phyloP scores from a whole-genome alignment of 2,888 invertebrate genomes.

The Pachliopta kotzebuea region DNA sequence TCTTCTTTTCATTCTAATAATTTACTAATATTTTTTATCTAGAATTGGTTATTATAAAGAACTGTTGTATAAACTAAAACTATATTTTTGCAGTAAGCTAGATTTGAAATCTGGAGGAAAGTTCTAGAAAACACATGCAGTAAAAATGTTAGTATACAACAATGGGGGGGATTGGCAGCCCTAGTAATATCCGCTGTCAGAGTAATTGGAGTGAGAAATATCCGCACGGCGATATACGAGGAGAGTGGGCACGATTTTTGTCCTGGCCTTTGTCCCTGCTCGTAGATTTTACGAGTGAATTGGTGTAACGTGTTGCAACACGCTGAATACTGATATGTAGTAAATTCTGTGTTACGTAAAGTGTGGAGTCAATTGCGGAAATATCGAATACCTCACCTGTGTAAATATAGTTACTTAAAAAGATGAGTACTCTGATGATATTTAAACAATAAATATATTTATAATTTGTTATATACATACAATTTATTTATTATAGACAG shows the following conservation, averaged over 20 bases:
- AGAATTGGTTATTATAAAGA: neutral
- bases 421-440: too few relatives aligned
- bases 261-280: constrained; percentile 36
- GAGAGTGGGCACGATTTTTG: constrained; percentile 44
- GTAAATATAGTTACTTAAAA: neutral
- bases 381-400: neutral
- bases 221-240: constrained; percentile 41
- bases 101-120: neutral
- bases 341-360: constrained; percentile 12
- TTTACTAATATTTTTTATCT: too few relatives aligned
- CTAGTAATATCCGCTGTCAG: constrained; percentile 42
- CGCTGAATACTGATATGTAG: constrained; percentile 24
- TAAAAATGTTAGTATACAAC: constrained; percentile 8
- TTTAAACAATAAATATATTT: too few relatives aligned
- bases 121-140: constrained; percentile 6
- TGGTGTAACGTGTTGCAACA: constrained; percentile 27
- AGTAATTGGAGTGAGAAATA: constrained; percentile 58
- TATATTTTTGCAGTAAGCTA: neutral
- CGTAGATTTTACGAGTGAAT: constrained; percentile 32
- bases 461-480: too few relatives aligned
- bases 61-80: neutral
- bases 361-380: neutral
- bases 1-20: too few relatives aligned
- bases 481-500: too few relatives aligned
- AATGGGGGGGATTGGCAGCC: constrained; percentile 35